phyloP scores from a whole-genome alignment of 2,797 vertebrate genomes.

The Gymnoscopelus braueri region DNA sequence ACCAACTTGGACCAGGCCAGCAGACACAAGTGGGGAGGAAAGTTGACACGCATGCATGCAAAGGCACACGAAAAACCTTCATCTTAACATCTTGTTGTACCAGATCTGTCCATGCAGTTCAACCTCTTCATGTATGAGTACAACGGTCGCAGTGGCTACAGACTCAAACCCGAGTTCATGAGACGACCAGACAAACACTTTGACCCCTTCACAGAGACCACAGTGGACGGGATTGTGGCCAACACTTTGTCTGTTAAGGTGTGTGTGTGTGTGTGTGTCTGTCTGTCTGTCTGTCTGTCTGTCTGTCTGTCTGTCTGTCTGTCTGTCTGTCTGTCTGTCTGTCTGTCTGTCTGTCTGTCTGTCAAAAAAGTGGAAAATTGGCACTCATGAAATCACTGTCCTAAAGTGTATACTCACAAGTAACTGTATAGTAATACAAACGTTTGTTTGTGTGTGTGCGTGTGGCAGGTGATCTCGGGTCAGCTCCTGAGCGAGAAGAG shows the following conservation, averaged over 20 bases:
- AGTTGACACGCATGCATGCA: too few species aligned
- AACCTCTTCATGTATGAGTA: conserved; percentile 98
- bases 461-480: conserved; percentile 92
- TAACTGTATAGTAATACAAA: too few species aligned
- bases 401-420: too few species aligned
- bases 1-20: too few species aligned
- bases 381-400: too few species aligned
- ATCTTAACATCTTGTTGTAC: neutral
- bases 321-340: neutral
- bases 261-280: neutral
- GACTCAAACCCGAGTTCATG: conserved; percentile 98
- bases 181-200: conserved; percentile 96
- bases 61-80: too few species aligned
- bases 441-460: too few species aligned
- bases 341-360: neutral
- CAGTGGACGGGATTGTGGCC: conserved; percentile 97
- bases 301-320: neutral
- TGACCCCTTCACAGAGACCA: conserved; percentile 95
- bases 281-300: neutral
- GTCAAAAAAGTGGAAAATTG: too few species aligned
- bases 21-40: too few species aligned
- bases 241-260: conserved; percentile 97
- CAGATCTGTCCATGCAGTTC: conserved; percentile 98
- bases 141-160: conserved; percentile 95
- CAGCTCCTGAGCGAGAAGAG: conserved; percentile 98